These are phyloP conservation scores for Pseudolycoriella hygida DNA, from an alignment of 2,888 invertebrate species.

Conservation along the genomic window DNA sequence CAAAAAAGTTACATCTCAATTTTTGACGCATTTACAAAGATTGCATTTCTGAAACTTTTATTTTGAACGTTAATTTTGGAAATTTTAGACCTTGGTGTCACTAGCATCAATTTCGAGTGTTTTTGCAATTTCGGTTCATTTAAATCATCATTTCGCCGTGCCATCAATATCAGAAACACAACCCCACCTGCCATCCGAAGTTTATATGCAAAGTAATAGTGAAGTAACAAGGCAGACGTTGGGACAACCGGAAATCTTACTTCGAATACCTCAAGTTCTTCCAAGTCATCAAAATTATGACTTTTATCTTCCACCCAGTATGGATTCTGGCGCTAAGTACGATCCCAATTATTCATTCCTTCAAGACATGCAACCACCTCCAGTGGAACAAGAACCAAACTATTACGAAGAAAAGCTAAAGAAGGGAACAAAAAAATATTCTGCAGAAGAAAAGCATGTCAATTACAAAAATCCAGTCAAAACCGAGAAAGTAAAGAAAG, in stretches of 20 bases:
- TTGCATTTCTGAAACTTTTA: too few relatives aligned
- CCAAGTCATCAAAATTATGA: constrained; percentile 1
- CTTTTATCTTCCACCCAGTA: constrained; percentile 1
- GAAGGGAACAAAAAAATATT: constrained; percentile 25
- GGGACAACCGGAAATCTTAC: too few relatives aligned
- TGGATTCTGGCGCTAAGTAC: constrained; percentile 2
- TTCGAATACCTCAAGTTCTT: constrained; percentile 1
- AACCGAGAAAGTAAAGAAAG: background rate
- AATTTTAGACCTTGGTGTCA: too few relatives aligned
- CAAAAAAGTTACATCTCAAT: too few relatives aligned
- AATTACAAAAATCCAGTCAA: constrained; percentile 2
- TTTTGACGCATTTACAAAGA: too few relatives aligned
- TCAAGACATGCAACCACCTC: constrained; percentile 9
- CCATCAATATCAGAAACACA: too few relatives aligned
- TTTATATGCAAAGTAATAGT: background rate
- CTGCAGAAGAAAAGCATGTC: constrained; percentile 2
- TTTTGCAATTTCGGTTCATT: too few relatives aligned
- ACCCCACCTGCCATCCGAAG: background rate
- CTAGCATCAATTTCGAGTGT: too few relatives aligned
- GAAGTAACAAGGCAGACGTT: too few relatives aligned
- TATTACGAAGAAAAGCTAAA: constrained; percentile 22
- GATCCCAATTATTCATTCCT: background rate
- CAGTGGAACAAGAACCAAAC: constrained; percentile 14
- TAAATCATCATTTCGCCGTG: too few relatives aligned
- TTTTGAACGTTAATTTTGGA: too few relatives aligned